Base-by-base conservation (phyloP, 2,888 invertebrate species). In the Melanotus villosus region DNA sequence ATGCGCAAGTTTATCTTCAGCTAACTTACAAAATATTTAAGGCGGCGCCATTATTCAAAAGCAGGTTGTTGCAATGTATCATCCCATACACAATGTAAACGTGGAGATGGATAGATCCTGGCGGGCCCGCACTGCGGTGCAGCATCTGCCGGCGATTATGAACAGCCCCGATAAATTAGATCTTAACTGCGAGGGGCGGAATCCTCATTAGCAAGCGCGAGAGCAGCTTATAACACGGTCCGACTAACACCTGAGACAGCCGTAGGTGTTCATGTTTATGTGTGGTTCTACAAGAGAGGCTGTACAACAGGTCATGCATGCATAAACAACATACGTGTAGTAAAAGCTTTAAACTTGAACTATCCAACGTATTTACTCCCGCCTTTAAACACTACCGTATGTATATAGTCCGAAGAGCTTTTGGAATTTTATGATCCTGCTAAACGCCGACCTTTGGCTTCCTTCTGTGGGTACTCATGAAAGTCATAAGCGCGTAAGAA, bases 51-150 rank as follows among this genome's bases (percentile, higher is more conserved):
- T 78, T 79, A 80, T 80, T 79, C 79, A 77, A 71, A 72, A 79
- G 77, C 79, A 78, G 78, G 77, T 78, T 79, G 79, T 75, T 71
- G 77, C 78, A 72, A 80, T 80, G 78, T 75, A 80, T 80, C 80
- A 79, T 79, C 62, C 57, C 50, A 30, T 65, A 63, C 69, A 60
- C 69, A 72, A 72, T 72, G 70, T 62, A 59, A 66, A 62, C 68
- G 68, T 23, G 52, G 67, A 70, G 70, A 72, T 62, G 72, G 72
- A 70, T 72, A 47, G 66, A 60, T 45, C 58, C 66, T 67, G 63
- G 66, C 56, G 72, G 69, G 63, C 43, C 63, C 70, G 67, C 70
- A 65, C 23, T 65, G 70, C 60, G 70, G 72, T 62, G 70, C 66
- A 67, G 70, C 73, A 74, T 75, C 75, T 75, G 74, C 73, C 74